Evolutionary conservation across 2,113 vertebrate species (phyloP).

Genomic region (Xenopus borealis): DNA sequence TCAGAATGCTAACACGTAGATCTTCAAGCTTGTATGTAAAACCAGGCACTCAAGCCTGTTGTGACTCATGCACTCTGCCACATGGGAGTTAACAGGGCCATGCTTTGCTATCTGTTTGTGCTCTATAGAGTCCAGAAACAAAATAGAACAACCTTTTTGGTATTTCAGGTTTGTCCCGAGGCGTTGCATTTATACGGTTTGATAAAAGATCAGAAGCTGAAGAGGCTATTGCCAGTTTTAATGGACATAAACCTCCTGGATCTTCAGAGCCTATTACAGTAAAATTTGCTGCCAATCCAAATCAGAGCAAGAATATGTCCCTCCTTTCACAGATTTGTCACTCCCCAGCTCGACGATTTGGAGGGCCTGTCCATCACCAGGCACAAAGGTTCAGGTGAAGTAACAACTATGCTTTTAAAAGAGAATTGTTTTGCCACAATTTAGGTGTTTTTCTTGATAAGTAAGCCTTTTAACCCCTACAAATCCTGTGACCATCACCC

Average conservation of each 20-base stretch:
- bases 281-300: slow-evolving; percentile 95
- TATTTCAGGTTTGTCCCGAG: slow-evolving; percentile 82
- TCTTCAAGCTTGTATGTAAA: too few relatives aligned
- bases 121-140: too few relatives aligned
- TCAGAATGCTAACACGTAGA: too few relatives aligned
- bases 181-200: slow-evolving; percentile 94
- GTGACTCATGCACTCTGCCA: background rate
- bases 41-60: background rate
- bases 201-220: slow-evolving; percentile 95
- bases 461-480: too few relatives aligned
- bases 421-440: too few relatives aligned
- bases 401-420: background rate
- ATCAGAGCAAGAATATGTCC: slow-evolving; percentile 93
- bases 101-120: too few relatives aligned
- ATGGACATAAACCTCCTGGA: slow-evolving; percentile 92
- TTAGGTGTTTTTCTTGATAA: too few relatives aligned
- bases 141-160: too few relatives aligned
- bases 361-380: slow-evolving; percentile 94
- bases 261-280: slow-evolving; percentile 91
- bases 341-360: slow-evolving; percentile 87
- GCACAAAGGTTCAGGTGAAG: slow-evolving; percentile 94
- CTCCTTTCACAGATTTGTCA: slow-evolving; percentile 93
- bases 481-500: too few relatives aligned
- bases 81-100: too few relatives aligned
- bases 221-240: slow-evolving; percentile 92